Percentiles rank a stretch among this genome's conserved stretches.
Conservation (phyloP, 2,797 vertebrate genomes). For the Anableps anableps region DNA sequence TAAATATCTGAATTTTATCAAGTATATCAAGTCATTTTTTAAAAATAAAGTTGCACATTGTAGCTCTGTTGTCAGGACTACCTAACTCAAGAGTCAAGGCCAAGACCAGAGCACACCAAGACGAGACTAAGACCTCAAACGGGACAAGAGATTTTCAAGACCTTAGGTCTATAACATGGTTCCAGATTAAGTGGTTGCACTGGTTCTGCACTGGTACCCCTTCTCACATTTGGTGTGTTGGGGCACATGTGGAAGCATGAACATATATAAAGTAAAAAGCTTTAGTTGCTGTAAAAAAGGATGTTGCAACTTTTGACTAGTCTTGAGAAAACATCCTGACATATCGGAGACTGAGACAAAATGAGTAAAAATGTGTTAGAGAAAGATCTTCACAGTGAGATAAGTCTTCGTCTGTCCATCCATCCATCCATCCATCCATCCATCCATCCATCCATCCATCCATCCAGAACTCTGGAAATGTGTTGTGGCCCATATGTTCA, state of each 20-base stretch:
- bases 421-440: too few relatives aligned
- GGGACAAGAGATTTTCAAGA: background rate
- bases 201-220: background rate
- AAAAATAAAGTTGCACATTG: background rate
- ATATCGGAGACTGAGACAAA: too few relatives aligned
- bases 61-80: background rate
- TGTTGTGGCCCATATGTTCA: background rate
- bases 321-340: too few relatives aligned
- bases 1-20: background rate
- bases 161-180: background rate
- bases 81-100: background rate
- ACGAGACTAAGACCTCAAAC: background rate
- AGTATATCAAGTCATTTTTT: background rate
- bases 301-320: too few relatives aligned
- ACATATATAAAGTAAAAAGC: too few relatives aligned
- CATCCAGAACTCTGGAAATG: background rate
- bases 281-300: too few relatives aligned
- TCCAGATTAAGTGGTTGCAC: background rate
- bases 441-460: too few relatives aligned
- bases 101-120: too few relatives aligned
- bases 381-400: too few relatives aligned
- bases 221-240: background rate
- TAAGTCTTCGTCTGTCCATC: too few relatives aligned
- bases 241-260: background rate
- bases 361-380: too few relatives aligned